Base-by-base conservation (phyloP, 2,113 vertebrate species). In the Patagioenas fasciata region DNA sequence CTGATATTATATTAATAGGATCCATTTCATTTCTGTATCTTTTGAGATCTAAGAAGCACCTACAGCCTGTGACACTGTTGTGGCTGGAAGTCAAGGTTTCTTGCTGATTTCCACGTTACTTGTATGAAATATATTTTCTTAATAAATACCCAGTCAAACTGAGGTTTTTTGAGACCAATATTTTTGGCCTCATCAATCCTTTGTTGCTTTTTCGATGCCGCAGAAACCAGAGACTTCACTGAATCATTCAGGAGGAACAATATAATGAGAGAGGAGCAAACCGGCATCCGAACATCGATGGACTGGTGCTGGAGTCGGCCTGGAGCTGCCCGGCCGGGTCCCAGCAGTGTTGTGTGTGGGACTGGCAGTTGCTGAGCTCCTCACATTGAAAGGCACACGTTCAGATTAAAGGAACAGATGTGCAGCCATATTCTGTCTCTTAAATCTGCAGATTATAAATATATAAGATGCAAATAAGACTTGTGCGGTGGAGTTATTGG, bases 401-500 rank as follows among this genome's bases (percentile, higher is more conserved):
- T 80, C 74, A 44, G 93, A 50, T 66, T 32, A 48, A 74, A 83
- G 44, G 71, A 91, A 14, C 91, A 90, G 88, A 91, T 85, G 89
- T 88, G 79, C 58, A 71, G 71, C 85, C 67, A 51, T 24, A 51
- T 80, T 83, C 74, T 54, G 15, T 61, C 79, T 77, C 64, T 74
- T 71, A 56, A 85, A 80, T 88, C 56, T 71, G 34, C 80, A 73
- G 51, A 47, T 86, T 83, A 60, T 74, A 93, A 95, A 86, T 91
- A 80, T 83, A 91, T 77, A 83, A 88, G 79, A 80, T 78, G 79
- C 64, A 90, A 51, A 40, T 50, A 70, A 78, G 74, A 56, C 48
- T 51, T 17, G 25, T 28, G 54, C 77, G 75, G 15, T 42, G 40
- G 79, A 82, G 75, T 73, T 83, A 5, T 7, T 74, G 72, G 72